Evolutionary conservation across 2,888 invertebrate genomes (phyloP).

Genomic region (Agrochola litura): DNA sequence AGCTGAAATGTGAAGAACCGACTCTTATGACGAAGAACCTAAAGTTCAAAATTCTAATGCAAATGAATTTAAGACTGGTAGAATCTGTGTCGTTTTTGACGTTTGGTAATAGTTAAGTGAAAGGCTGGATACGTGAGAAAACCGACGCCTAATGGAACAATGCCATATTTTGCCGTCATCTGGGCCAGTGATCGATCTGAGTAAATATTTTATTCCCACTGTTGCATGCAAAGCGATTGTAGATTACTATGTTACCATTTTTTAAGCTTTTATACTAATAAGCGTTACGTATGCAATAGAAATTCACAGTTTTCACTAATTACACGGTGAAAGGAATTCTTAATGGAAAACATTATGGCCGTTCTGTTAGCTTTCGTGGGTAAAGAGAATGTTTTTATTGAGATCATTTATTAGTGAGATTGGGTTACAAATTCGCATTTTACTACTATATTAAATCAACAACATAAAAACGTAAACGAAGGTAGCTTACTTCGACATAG

Average conservation of each 20-base stretch:
- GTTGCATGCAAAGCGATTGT: slow-evolving; percentile 80
- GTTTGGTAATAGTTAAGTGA: slow-evolving; percentile 89
- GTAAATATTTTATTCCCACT: slow-evolving; percentile 86
- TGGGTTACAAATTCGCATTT: slow-evolving; percentile 19
- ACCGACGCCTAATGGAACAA: slow-evolving; percentile 88
- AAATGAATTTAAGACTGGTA: slow-evolving; percentile 35
- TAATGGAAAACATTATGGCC: slow-evolving; percentile 47
- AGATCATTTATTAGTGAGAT: slow-evolving; percentile 39
- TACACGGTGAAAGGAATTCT: slow-evolving; percentile 54
- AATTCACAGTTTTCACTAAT: slow-evolving; percentile 61
- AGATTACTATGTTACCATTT: slow-evolving; percentile 70
- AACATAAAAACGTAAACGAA: slow-evolving; percentile 19
- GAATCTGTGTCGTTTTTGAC: slow-evolving; percentile 67
- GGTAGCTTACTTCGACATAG: slow-evolving; percentile 21
- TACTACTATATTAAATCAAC: slow-evolving; percentile 16
- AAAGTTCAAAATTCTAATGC: slow-evolving; percentile 72
- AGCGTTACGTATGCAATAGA: slow-evolving; percentile 57
- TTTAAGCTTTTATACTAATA: slow-evolving; percentile 49
- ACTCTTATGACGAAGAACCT: slow-evolving; percentile 58
- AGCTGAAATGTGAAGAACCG: slow-evolving; percentile 4
- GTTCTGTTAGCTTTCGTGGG: slow-evolving; percentile 56
- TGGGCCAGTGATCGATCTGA: slow-evolving; percentile 86
- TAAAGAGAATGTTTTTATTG: slow-evolving; percentile 46
- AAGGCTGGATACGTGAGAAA: slow-evolving; percentile 89
- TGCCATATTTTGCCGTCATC: slow-evolving; percentile 88